Percentiles rank a stretch among this genome's conserved stretches.
phyloP scores from a whole-genome alignment of 2,888 invertebrate species.

The Amiota minor region DNA sequence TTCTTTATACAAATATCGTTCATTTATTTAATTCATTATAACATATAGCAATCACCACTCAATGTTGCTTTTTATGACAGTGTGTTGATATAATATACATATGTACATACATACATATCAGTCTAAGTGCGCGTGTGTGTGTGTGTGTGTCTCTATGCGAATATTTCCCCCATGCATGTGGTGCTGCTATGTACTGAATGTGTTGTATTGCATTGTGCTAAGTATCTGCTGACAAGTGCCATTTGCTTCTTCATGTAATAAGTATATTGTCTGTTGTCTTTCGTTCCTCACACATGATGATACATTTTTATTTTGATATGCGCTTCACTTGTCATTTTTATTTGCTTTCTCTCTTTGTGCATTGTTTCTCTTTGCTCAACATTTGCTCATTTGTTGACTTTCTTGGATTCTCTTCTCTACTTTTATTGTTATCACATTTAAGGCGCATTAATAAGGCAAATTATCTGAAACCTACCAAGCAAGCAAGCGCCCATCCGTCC shows the following conservation, averaged over 20 bases:
- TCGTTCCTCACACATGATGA: no score
- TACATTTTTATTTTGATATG: neutral
- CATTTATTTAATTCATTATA: no score
- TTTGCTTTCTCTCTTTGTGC: neutral
- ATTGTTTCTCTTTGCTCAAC: neutral
- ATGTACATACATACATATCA: no score
- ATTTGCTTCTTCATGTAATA: constrained; percentile 15
- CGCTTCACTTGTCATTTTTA: neutral
- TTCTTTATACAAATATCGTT: no score
- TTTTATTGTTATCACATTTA: constrained; percentile 32
- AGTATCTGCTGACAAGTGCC: constrained; percentile 9
- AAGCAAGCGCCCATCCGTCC: neutral
- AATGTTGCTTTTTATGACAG: no score
- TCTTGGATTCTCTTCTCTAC: neutral
- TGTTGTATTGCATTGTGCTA: neutral
- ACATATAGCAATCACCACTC: no score
- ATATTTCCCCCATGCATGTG: no score
- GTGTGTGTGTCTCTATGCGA: neutral
- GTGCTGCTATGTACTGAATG: no score
- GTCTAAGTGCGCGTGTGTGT: neutral
- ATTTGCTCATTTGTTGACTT: neutral
- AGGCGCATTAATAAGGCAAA: constrained; percentile 38
- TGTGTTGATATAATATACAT: no score
- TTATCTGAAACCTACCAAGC: constrained; percentile 36
- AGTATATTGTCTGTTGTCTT: no score